Conservation (phyloP, 2,888 invertebrate species). For the Leptinotarsa tumamoca region DNA sequence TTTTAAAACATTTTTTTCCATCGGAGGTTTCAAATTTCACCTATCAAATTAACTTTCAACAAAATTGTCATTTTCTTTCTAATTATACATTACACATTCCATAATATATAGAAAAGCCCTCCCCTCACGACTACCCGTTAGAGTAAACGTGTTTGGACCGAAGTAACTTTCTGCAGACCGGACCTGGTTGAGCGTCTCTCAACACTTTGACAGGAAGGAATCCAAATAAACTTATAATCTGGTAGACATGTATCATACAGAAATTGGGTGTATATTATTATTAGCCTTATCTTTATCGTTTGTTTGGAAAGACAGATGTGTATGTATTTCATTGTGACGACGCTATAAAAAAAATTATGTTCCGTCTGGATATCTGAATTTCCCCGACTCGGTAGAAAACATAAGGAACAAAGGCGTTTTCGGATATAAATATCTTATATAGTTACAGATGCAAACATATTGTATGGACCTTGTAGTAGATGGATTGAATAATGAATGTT, state of each 20-base stretch:
- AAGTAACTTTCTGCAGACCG: background rate
- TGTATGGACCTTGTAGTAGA: background rate
- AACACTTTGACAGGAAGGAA: constrained; percentile 7
- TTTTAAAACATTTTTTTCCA: too few species aligned
- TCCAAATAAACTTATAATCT: constrained; percentile 9
- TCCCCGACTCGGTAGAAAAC: background rate
- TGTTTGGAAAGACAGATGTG: constrained; percentile 41
- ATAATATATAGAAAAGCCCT: too few species aligned
- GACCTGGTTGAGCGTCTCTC: background rate
- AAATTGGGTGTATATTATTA: constrained; percentile 28
- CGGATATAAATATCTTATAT: constrained; percentile 7
- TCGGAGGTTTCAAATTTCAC: too few species aligned
- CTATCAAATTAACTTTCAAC: too few species aligned
- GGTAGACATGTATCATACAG: constrained; percentile 23
- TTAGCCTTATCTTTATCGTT: constrained; percentile 36
- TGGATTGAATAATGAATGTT: too few species aligned
- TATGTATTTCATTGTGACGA: constrained; percentile 31
- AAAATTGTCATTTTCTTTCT: too few species aligned
- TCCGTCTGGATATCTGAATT: background rate
- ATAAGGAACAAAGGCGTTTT: constrained; percentile 12
- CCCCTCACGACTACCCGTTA: too few species aligned
- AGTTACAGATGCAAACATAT: background rate
- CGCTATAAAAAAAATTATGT: constrained; percentile 32
- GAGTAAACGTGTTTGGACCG: too few species aligned
- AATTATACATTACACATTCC: too few species aligned